Conservation (phyloP, 2,888 invertebrate species). For the Andricus quercusramuli region DNA sequence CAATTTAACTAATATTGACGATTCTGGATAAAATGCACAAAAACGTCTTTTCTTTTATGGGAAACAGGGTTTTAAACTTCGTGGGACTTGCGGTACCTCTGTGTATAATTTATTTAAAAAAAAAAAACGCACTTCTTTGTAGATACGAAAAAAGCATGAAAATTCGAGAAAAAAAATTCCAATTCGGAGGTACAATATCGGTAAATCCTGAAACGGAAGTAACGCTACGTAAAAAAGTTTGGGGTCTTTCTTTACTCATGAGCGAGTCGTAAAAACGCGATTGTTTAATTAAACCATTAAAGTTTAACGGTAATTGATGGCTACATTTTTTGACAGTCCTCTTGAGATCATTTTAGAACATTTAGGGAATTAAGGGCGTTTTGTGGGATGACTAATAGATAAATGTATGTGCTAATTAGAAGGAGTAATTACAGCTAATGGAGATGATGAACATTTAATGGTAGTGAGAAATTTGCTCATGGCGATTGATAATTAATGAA, state of each 20-base stretch:
- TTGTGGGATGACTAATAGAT: background rate
- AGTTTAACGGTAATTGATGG: background rate
- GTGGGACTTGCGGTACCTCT: no score
- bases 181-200: background rate
- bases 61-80: no score
- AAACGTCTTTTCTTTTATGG: no score
- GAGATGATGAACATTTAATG: background rate
- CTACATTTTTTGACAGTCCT: background rate
- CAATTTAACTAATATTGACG: no score
- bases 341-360: background rate
- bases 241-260: background rate
- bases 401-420: background rate
- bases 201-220: conserved; percentile 7
- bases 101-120: no score
- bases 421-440: background rate
- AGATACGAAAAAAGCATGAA: no score
- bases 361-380: background rate
- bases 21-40: no score
- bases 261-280: background rate
- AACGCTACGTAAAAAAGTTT: background rate
- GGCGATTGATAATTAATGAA: no score
- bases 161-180: no score
- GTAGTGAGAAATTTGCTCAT: background rate
- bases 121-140: no score
- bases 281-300: background rate